Evolutionary conservation across 2,797 vertebrate species (phyloP), one percentile per base, ranked within the genome.

Genomic region (Sphenopsis melanotis): DNA sequence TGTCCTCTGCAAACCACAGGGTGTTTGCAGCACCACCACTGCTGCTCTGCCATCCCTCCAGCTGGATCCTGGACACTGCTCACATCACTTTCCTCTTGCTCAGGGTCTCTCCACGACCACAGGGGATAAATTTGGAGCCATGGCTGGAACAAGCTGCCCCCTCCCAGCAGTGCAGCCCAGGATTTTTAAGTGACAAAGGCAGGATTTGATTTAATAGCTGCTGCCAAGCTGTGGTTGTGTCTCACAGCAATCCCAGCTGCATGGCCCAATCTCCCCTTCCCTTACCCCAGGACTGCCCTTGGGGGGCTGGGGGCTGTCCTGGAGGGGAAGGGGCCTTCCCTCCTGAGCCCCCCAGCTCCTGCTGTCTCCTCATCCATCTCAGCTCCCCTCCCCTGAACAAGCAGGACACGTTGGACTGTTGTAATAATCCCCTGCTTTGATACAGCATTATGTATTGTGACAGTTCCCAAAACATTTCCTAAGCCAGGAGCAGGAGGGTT

Each of bases 11-110:
- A 74, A 80, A 80, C 30, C 82, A 85, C 71, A 23, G 17, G 0
- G 36, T 34, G 10, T 37, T 50, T 39, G 14, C 7, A 69, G 14
- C 30, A 30, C 1, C 34, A 3, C 18, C 12, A 53, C 27, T 44
- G 65, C 88, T 27, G 16, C 8, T 22, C 85, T 27, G 41, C 77
- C 72, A 11, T 20, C 55, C 77, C 44, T 5, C 21, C 15, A 41
- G 18, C 72, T 23, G 19, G 4, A 19, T 12, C 61, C 39, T 53
- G 60, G 44, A 11, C 1, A 0, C 37, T 1, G 0, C 5, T 37
- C 79, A 75, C 68, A 72, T 15, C 32, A 0, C 29, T 50, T 29
- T 23, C 34, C 55, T 4, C 0, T 3, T 11, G 10, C 76, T 50
- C 76, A 15, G 37, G 11, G 3, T 37, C 57, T 60, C 24, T 19